Evolutionary conservation across 2,888 invertebrate genomes (phyloP).

Genomic region (Mythimna ferrago): DNA sequence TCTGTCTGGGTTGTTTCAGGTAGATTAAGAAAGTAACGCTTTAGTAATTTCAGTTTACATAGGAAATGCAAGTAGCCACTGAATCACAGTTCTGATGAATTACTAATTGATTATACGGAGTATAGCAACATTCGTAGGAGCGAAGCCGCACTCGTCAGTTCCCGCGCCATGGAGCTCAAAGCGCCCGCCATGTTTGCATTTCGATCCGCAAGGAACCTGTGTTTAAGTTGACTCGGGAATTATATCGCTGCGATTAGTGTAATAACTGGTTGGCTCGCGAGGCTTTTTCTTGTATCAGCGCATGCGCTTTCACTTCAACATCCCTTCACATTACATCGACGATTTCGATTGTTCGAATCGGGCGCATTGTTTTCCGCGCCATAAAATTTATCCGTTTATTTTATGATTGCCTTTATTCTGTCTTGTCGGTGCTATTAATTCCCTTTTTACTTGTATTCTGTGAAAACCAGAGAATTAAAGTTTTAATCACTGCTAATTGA

Average conservation of each 20-base stretch:
- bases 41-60: neutral
- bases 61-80: neutral
- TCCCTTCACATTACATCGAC: constrained; percentile 79
- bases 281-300: constrained; percentile 86
- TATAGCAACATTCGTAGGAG: constrained; percentile 48
- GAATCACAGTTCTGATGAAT: neutral
- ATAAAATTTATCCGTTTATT: constrained; percentile 82
- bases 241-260: constrained; percentile 91
- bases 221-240: constrained; percentile 91
- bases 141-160: constrained; percentile 74
- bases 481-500: constrained; percentile 70
- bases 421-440: constrained; percentile 73
- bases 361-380: constrained; percentile 84
- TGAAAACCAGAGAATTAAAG: constrained; percentile 60
- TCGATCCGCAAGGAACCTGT: constrained; percentile 90
- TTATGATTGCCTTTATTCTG: constrained; percentile 79
- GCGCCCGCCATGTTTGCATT: constrained; percentile 91
- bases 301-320: constrained; percentile 84
- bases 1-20: too few relatives aligned
- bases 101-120: constrained; percentile 20
- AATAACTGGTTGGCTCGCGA: constrained; percentile 89
- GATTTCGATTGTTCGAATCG: constrained; percentile 84
- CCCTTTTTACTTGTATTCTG: constrained; percentile 68
- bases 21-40: neutral
- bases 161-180: constrained; percentile 86